Base-by-base conservation (phyloP, 2,888 invertebrate species). In the Dendrolimus houi region DNA sequence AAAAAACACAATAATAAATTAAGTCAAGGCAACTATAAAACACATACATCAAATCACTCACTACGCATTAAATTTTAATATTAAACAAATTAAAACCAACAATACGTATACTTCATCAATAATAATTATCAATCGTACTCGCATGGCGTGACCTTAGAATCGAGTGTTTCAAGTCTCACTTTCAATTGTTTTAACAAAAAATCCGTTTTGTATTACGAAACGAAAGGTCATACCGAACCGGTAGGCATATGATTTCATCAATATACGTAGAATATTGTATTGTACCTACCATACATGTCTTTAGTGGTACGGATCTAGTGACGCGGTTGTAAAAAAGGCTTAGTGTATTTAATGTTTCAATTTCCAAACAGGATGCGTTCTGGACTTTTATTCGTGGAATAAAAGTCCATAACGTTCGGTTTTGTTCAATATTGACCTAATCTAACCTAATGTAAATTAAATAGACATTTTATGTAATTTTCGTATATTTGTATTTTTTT, bases 141-240 rank as follows among this genome's bases (percentile, higher is more conserved):
- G 54, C 66, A 64, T 65, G 71, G 68, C 71, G 64, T 75, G 83
- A 82, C 83, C 85, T 83, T 79, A 80, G 60, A 60, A 60, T 60
- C 63, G 69, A 72, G 73, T 74, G 73, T 74, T 75, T 72, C 64
- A 65, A 66, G 70, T 69, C 73, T 76, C 75, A 79, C 85, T 85
- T 84, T 85, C 87, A 83, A 86, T 87, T 87, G 87, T 86, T 86
- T 87, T 81, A 81, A 71, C 75, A 74, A 76, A 78, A 74, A 72
- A 69, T 47, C 47, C 62, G 66, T 66, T 69, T 68, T 71, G 69
- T 68, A 68, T 74, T 75, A 69, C 71, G 68, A 72, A 75, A 74
- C 73, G 66, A 83, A 81, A 85, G 85, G 85, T 85, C 85, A 79
- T 52, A 61, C 52, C 40, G 70, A 47, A 72, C 77, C 74, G 76